Percentiles rank a stretch among this genome's conserved stretches.
Conservation (phyloP, 2,113 vertebrate species). For the Microcebus murinus region DNA sequence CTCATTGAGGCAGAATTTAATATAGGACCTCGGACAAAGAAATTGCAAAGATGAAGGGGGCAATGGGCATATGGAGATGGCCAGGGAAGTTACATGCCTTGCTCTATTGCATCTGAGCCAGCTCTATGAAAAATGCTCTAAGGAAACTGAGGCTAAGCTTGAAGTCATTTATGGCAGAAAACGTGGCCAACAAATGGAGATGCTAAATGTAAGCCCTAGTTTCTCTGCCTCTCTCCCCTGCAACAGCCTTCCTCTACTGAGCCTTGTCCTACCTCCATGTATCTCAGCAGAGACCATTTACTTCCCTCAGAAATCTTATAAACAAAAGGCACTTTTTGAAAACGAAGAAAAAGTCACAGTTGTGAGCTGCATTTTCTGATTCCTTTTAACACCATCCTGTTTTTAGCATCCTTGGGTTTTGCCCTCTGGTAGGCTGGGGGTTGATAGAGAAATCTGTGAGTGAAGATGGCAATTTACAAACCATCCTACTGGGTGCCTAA, state of each 20-base stretch:
- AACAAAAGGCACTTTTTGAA: constrained; percentile 61
- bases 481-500: constrained; percentile 77
- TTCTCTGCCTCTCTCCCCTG: neutral
- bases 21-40: neutral
- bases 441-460: constrained; percentile 48
- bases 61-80: accelerated
- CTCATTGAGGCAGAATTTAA: neutral
- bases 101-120: neutral
- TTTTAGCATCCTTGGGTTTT: constrained; percentile 40
- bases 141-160: neutral
- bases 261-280: neutral
- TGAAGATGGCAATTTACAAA: constrained; percentile 40
- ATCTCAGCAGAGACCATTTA: neutral
- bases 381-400: constrained; percentile 8
- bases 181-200: neutral
- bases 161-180: neutral
- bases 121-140: neutral
- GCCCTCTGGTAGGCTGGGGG: constrained; percentile 55
- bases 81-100: neutral
- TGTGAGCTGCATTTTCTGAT: constrained; percentile 29
- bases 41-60: neutral
- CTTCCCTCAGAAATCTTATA: constrained; percentile 24
- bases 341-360: constrained; percentile 13
- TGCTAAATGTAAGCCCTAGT: neutral
- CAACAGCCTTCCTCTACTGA: neutral